Percentiles rank a stretch among this genome's conserved stretches.
phyloP scores from a whole-genome alignment of 1,140 invertebrate species.

The Dendroctonus ponderosae region DNA sequence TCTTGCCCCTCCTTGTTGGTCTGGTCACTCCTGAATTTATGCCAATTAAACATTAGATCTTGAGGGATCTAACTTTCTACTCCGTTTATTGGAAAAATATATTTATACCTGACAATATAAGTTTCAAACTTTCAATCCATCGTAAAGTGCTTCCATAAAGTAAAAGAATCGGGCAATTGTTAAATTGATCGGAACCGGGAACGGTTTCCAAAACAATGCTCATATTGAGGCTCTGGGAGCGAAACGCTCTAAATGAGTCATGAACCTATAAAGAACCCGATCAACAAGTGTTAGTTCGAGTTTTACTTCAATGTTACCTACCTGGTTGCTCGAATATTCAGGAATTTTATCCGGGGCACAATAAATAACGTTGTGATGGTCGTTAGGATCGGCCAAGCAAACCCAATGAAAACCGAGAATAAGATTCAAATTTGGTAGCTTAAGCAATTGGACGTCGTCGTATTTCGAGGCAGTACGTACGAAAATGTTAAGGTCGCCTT shows the following conservation, averaged over 20 bases:
- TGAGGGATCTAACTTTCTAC: too few relatives aligned
- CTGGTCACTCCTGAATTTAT: conserved; percentile 69
- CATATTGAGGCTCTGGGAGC: conserved; percentile 90
- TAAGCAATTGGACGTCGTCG: conserved; percentile 90
- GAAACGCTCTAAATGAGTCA: conserved; percentile 86
- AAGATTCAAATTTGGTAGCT: conserved; percentile 85
- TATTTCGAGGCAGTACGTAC: conserved; percentile 97
- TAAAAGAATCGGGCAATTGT: conserved; percentile 70
- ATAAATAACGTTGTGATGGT: conserved; percentile 94
- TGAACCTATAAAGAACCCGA: conserved; percentile 61
- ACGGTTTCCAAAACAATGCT: conserved; percentile 88
- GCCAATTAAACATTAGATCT: background rate
- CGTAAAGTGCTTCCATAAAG: conserved; percentile 90
- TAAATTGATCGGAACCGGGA: conserved; percentile 55
- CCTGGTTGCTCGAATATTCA: conserved; percentile 94
- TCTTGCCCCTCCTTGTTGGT: conserved; percentile 83
- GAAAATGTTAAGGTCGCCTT: conserved; percentile 83
- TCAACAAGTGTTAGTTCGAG: background rate
- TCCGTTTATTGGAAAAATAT: too few relatives aligned
- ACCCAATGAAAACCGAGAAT: conserved; percentile 87
- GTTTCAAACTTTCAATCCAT: conserved; percentile 94
- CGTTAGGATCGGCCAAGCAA: conserved; percentile 88
- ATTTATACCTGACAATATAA: conserved; percentile 78
- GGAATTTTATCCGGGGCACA: conserved; percentile 96
- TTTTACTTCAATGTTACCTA: conserved; percentile 39